Percentiles rank a stretch among this genome's conserved stretches.
Evolutionary conservation across 2,888 invertebrate species (phyloP).

Genomic region (Hylaea fasciaria): DNA sequence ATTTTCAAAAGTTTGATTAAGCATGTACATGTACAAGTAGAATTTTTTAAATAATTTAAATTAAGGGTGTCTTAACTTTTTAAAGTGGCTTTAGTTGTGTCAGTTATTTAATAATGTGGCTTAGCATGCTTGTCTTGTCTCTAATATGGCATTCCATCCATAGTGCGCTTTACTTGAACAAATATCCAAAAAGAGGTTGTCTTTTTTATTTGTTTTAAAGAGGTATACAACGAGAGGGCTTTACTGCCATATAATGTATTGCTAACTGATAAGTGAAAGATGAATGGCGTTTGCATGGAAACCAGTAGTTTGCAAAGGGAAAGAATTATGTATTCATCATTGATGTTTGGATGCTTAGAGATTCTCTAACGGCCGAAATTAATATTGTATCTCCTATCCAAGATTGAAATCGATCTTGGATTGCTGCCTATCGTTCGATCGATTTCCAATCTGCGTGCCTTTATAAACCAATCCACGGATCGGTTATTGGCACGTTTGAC

Average conservation of each 20-base stretch:
- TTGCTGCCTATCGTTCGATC: too few species aligned
- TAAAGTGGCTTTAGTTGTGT: slow-evolving; percentile 1
- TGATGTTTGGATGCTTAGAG: slow-evolving; percentile 6
- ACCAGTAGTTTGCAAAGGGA: slow-evolving; percentile 2
- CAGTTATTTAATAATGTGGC: not conserved
- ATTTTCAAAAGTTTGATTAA: too few species aligned
- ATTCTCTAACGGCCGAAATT: too few species aligned
- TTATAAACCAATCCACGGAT: too few species aligned
- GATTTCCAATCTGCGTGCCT: too few species aligned
- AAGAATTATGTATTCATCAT: slow-evolving; percentile 3
- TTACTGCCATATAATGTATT: slow-evolving; percentile 45
- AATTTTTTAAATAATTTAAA: too few species aligned
- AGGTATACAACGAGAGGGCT: slow-evolving; percentile 55
- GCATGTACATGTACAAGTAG: too few species aligned
- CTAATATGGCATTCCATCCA: slow-evolving; percentile 65
- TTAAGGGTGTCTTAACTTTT: too few species aligned
- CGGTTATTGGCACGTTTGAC: too few species aligned
- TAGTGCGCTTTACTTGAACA: slow-evolving; percentile 43
- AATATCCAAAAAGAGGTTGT: slow-evolving; percentile 22
- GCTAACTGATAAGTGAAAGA: too few species aligned
- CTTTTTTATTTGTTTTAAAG: slow-evolving; percentile 3
- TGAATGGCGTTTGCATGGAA: slow-evolving; percentile 11
- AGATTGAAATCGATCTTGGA: too few species aligned
- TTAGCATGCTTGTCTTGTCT: slow-evolving; percentile 10
- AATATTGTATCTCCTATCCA: too few species aligned